These are phyloP conservation scores for Dendrophyllia cribrosa DNA, from an alignment of 64 coral and sea anemone species.

Conservation along the genomic window DNA sequence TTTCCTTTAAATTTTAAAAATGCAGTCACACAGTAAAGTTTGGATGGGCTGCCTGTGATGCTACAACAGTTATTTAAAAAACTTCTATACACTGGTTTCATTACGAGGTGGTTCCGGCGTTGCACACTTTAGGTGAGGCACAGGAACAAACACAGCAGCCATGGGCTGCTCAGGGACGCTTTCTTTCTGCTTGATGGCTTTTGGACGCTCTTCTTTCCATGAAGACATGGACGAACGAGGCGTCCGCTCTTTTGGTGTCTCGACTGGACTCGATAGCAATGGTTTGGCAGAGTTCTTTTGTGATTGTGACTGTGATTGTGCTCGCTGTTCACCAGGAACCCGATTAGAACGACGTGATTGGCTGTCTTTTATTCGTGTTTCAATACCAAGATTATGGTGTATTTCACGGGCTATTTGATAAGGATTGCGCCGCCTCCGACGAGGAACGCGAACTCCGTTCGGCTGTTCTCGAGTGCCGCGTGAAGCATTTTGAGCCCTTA, in stretches of 20 bases:
- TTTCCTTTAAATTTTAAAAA: too few species aligned
- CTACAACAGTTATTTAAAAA: background rate
- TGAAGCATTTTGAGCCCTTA: slow-evolving; percentile 10
- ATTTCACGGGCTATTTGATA: slow-evolving; percentile 51
- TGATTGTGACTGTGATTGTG: background rate
- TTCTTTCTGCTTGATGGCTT: slow-evolving; percentile 74
- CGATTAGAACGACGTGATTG: slow-evolving; percentile 15
- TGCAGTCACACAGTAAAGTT: too few species aligned
- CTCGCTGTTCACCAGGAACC: background rate
- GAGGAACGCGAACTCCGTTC: slow-evolving; percentile 27
- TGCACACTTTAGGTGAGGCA: slow-evolving; percentile 70
- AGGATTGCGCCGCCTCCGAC: slow-evolving; percentile 24
- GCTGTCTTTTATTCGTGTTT: background rate
- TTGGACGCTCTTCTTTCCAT: slow-evolving; percentile 69
- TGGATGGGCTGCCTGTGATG: background rate
- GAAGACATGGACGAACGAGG: slow-evolving; percentile 60
- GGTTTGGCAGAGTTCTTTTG: background rate
- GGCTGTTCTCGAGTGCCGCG: slow-evolving; percentile 8
- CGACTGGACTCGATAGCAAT: background rate
- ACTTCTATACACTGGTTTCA: slow-evolving; percentile 81
- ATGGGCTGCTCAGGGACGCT: slow-evolving; percentile 65
- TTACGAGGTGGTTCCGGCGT: slow-evolving; percentile 39
- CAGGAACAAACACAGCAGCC: slow-evolving; percentile 72
- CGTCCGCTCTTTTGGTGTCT: slow-evolving; percentile 37
- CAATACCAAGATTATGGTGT: slow-evolving; percentile 49